A percentile compares a stretch with the other conserved stretches of the same genome.
Evolutionary conservation across 30 jellyfish, hydroid and myxozoan species (phyloP).

Genomic region (Clytia hemisphaerica): DNA sequence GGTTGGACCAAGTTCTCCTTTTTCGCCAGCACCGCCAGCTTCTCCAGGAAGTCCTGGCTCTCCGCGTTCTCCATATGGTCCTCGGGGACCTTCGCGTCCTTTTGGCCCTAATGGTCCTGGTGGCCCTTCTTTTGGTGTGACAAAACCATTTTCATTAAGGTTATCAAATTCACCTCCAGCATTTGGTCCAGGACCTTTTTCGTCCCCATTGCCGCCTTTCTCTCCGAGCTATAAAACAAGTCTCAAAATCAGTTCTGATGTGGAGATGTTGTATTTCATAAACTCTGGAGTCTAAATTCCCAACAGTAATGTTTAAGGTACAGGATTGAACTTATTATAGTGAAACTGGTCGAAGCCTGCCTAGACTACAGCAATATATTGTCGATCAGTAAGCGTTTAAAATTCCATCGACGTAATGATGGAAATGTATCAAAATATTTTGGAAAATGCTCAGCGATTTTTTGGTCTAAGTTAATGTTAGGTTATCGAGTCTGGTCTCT

Average conservation of each 20-base stretch:
- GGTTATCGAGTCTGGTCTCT: too few relatives aligned
- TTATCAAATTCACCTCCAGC: not conserved
- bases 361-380: too few relatives aligned
- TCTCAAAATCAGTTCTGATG: not conserved
- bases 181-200: conserved; percentile 50
- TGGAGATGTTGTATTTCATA: too few relatives aligned
- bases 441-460: too few relatives aligned
- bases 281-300: too few relatives aligned
- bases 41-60: conserved; percentile 36
- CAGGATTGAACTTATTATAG: too few relatives aligned
- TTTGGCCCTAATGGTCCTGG: conserved; percentile 45
- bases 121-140: conserved; percentile 17
- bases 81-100: conserved; percentile 44
- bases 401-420: too few relatives aligned
- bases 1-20: conserved; percentile 18
- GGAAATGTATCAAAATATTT: too few relatives aligned
- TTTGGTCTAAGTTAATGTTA: too few relatives aligned
- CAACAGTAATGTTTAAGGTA: too few relatives aligned
- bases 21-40: conserved; percentile 18
- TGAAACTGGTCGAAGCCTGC: too few relatives aligned
- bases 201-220: conserved; percentile 9
- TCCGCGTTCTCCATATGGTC: conserved; percentile 55
- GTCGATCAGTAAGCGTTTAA: too few relatives aligned
- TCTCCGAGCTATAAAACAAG: not conserved
- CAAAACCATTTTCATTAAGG: conserved; percentile 5